Evolutionary conservation across 2,888 invertebrate species (phyloP).

Genomic region (Polyommatus iphigenia): DNA sequence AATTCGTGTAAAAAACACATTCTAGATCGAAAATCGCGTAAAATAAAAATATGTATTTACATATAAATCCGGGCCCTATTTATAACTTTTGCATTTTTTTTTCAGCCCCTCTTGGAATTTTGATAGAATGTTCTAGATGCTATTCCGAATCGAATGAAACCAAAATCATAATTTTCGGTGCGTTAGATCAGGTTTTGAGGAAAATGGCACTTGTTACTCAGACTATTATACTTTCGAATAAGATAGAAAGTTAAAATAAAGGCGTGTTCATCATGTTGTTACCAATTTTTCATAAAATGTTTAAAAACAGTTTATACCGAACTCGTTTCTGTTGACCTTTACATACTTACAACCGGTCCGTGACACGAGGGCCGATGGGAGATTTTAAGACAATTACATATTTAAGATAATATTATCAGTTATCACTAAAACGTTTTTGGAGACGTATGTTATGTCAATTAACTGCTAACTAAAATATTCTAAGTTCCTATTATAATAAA

Average conservation of each 20-base stretch:
- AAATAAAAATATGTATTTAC: no score
- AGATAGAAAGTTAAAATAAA: background rate
- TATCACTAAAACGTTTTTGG: background rate
- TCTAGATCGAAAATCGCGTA: no score
- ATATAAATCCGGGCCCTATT: no score
- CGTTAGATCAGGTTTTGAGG: no score
- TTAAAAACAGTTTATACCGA: background rate
- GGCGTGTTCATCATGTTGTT: background rate
- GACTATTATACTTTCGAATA: background rate
- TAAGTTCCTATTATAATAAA: background rate
- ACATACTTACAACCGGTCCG: background rate
- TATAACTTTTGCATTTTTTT: no score
- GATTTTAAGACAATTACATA: background rate
- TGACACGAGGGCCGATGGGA: background rate
- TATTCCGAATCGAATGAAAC: no score
- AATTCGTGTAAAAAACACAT: no score
- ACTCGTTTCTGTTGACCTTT: background rate
- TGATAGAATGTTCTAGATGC: no score
- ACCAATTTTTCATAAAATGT: background rate
- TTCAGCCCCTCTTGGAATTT: no score
- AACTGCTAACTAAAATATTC: background rate
- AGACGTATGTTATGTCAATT: background rate
- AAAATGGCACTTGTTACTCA: no score
- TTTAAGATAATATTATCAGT: no score
- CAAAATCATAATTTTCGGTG: no score